phyloP scores from a whole-genome alignment of 2,113 vertebrate species.

The Psephotus haematonotus region DNA sequence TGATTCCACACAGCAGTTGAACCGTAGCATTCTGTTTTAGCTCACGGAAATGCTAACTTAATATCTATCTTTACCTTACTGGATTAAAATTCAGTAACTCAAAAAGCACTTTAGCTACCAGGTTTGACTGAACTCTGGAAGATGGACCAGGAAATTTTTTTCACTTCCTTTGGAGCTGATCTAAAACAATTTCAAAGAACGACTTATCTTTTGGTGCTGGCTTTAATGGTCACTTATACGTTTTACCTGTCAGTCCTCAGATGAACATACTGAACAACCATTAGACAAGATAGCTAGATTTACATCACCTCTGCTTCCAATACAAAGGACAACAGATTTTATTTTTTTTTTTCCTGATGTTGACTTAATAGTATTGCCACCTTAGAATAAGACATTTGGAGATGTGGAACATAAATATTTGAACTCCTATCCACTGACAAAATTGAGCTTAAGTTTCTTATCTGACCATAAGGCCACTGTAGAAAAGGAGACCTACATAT shows the following conservation, averaged over 20 bases:
- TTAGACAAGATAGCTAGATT: neutral
- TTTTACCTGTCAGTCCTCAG: neutral
- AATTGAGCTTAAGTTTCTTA: neutral
- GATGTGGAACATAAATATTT: neutral
- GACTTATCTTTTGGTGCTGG: neutral
- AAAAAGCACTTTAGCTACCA: neutral
- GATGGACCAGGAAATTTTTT: neutral
- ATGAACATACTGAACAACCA: neutral
- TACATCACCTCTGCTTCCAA: neutral
- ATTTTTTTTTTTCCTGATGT: neutral
- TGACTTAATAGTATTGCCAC: neutral
- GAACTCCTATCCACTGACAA: neutral
- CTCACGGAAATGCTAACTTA: neutral
- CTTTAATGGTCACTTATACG: neutral
- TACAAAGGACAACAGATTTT: neutral
- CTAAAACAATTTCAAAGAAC: neutral
- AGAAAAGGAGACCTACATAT: neutral
- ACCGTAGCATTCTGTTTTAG: neutral
- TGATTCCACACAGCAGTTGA: neutral
- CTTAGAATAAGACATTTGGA: neutral
- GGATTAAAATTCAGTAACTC: neutral
- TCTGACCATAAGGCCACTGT: neutral
- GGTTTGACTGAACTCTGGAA: neutral
- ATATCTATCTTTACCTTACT: neutral
- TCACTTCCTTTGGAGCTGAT: neutral